phyloP scores from a whole-genome alignment of 2,797 vertebrate species.

The Acipenser transmontanus region DNA sequence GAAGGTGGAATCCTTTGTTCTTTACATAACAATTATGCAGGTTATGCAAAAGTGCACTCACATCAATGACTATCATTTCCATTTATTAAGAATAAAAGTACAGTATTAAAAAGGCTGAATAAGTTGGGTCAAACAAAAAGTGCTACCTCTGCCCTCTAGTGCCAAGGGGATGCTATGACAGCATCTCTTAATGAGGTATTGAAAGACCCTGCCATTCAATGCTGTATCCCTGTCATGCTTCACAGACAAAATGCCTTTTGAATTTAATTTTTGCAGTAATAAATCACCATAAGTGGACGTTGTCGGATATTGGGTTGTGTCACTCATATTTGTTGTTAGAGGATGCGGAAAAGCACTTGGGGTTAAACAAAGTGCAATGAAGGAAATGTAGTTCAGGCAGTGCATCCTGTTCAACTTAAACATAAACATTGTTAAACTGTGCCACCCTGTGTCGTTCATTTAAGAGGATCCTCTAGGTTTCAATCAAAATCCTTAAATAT shows the following conservation, averaged over 20 bases:
- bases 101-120: too few species aligned
- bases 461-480: too few species aligned
- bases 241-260: background rate
- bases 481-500: too few species aligned
- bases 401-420: conserved; percentile 58
- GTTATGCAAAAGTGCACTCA: too few species aligned
- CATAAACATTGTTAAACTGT: background rate
- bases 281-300: conserved; percentile 14
- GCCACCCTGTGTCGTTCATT: background rate
- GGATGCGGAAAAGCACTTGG: too few species aligned
- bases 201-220: too few species aligned
- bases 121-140: conserved; percentile 10
- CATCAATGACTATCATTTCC: too few species aligned
- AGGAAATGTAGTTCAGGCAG: conserved; percentile 61
- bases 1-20: too few species aligned
- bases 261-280: conserved; percentile 15
- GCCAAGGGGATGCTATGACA: conserved; percentile 35
- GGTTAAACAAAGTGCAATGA: conserved; percentile 60
- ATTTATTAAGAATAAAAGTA: too few species aligned
- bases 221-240: conserved; percentile 12
- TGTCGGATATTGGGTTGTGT: conserved; percentile 28
- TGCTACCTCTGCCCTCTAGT: conserved; percentile 55
- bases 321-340: too few species aligned
- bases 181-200: conserved; percentile 10
- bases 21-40: too few species aligned